phyloP scores from a whole-genome alignment of 2,113 vertebrate genomes.

The Mesocricetus auratus region DNA sequence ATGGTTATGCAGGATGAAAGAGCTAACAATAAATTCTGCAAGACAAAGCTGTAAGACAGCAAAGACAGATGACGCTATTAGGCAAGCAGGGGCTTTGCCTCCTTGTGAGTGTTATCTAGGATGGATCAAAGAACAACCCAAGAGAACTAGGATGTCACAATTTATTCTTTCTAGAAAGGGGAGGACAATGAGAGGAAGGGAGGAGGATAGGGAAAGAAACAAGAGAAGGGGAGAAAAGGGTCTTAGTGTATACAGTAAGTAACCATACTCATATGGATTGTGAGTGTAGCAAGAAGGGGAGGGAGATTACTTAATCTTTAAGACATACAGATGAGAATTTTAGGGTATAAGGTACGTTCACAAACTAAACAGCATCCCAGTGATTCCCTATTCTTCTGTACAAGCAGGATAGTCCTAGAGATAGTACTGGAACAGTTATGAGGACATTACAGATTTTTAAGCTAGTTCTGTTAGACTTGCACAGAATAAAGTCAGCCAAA shows the following conservation, averaged over 20 bases:
- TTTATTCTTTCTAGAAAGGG: background rate
- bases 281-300: background rate
- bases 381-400: slow-evolving; percentile 15
- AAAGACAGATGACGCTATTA: slow-evolving; percentile 33
- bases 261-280: slow-evolving; percentile 8
- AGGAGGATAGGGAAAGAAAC: background rate
- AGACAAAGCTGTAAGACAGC: background rate
- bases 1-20: slow-evolving; percentile 2
- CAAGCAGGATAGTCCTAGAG: background rate
- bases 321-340: slow-evolving; percentile 36
- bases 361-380: slow-evolving; percentile 13
- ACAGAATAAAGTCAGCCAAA: background rate
- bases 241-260: background rate
- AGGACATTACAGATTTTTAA: slow-evolving; percentile 52
- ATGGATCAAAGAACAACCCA: slow-evolving; percentile 54
- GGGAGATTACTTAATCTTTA: slow-evolving; percentile 26
- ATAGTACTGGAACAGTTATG: background rate
- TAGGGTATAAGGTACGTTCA: slow-evolving; percentile 7
- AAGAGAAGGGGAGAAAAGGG: too few species aligned
- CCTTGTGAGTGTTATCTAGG: slow-evolving; percentile 24
- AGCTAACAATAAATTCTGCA: background rate
- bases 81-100: slow-evolving; percentile 33
- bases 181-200: background rate
- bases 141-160: slow-evolving; percentile 20
- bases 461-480: slow-evolving; percentile 19